Evolutionary conservation across 2,113 vertebrate genomes (phyloP), one percentile per base, ranked within the genome.

Genomic region (Platysteira castanea): DNA sequence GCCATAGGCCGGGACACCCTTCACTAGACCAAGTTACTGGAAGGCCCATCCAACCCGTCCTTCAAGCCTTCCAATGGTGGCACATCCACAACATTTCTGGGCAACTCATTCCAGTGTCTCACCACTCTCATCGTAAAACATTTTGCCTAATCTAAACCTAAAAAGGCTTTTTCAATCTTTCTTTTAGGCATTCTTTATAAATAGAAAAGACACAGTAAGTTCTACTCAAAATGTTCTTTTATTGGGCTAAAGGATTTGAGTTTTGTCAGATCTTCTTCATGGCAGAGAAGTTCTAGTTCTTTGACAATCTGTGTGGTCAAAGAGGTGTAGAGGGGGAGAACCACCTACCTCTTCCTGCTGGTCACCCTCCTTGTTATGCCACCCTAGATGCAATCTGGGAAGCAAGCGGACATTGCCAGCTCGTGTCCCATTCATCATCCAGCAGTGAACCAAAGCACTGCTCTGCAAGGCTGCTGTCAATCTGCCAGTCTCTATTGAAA

Each of bases 1-100:
- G 9, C 11, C 52, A n/a, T 4, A 0, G 2, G 17, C 23, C 20
- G 5, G 10, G 23, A 6, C 17, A 44, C 21, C 2, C 39, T 56
- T 73, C 52, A n/a, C 17, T n/a, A 4, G 7, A 27, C 30, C 16
- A 56, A 10, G 5, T 44, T 73, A 5, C 10, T 44, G 7, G 56
- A 73, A n/a, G 5, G 13, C 30, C 10, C 4, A 6, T 42, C 31
- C 31, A 44, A 9, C 2, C 12, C 39, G 11, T 27, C 2, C 13
- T 31, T 27, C 27, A 9, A 27, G 3, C 39, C 23, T 27, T 73
- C 10, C 39, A n/a, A 1, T 21, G 23, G 17, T 44, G 17, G 9
- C 12, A 44, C 9, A 73, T 11, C 12, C 39, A 9, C 4, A n/a
- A 14, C 1, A 44, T 20, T n/a, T 56, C 13, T 44, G 9, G 30